Conservation (phyloP, 2,888 invertebrate genomes). For the Neuroscelio doddi region DNA sequence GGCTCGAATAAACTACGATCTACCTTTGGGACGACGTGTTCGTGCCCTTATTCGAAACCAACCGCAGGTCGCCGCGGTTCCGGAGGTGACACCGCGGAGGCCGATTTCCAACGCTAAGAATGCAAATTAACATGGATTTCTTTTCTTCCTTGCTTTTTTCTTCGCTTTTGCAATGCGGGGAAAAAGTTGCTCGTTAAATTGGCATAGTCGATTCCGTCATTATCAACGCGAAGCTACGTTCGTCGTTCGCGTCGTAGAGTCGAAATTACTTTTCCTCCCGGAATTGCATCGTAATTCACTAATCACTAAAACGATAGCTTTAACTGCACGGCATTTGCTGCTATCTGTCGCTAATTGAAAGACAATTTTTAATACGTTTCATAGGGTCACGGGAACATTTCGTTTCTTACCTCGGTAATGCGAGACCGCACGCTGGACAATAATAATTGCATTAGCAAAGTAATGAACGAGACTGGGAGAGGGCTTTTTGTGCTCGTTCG, state of each 20-base stretch:
- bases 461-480: constrained; percentile 59
- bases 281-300: constrained; percentile 20
- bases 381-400: constrained; percentile 30
- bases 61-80: not conserved
- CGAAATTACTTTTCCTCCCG: constrained; percentile 18
- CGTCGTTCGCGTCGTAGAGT: too few relatives aligned
- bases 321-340: constrained; percentile 4
- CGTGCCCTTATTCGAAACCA: constrained; percentile 2
- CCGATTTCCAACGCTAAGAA: too few relatives aligned
- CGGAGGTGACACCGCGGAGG: too few relatives aligned
- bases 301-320: constrained; percentile 18
- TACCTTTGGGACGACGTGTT: constrained; percentile 1
- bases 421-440: constrained; percentile 50
- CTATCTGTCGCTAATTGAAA: constrained; percentile 46
- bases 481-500: constrained; percentile 30
- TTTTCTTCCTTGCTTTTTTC: too few relatives aligned
- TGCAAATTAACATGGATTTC: too few relatives aligned
- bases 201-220: too few relatives aligned
- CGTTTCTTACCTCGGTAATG: constrained; percentile 36
- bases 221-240: too few relatives aligned
- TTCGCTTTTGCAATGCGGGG: too few relatives aligned
- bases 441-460: constrained; percentile 66
- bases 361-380: constrained; percentile 35
- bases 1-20: constrained; percentile 43
- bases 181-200: too few relatives aligned